Evolutionary conservation across 2,113 vertebrate genomes (phyloP).

Genomic region (Herpetotheres cachinnans): DNA sequence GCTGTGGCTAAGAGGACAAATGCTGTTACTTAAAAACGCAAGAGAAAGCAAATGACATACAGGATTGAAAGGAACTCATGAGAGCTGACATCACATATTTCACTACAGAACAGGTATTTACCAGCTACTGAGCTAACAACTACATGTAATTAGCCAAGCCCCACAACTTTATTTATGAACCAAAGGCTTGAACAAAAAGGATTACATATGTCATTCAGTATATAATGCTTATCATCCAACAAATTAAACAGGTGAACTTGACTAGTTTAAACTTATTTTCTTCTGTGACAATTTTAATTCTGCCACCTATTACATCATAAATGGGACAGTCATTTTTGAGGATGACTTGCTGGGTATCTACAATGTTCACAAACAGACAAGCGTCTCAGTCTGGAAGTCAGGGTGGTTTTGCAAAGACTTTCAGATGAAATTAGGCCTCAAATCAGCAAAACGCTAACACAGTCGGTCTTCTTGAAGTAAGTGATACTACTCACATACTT

Average conservation of each 20-base stretch:
- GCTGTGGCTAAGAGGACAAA: background rate
- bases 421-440: background rate
- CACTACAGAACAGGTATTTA: background rate
- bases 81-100: background rate
- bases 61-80: background rate
- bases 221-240: background rate
- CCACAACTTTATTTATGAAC: background rate
- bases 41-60: background rate
- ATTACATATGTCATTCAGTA: background rate
- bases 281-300: background rate
- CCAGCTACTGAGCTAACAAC: background rate
- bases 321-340: background rate
- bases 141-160: background rate
- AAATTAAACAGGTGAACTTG: background rate
- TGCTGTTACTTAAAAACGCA: background rate
- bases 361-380: background rate
- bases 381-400: background rate
- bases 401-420: background rate
- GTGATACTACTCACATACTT: background rate
- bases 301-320: background rate
- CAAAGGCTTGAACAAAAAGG: background rate
- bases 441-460: background rate
- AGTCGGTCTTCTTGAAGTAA: background rate
- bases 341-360: background rate
- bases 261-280: background rate